A percentile compares a stretch with the other conserved stretches of the same genome.
Evolutionary conservation across 2,797 vertebrate genomes (phyloP).

Genomic region (Galaxias olidus): DNA sequence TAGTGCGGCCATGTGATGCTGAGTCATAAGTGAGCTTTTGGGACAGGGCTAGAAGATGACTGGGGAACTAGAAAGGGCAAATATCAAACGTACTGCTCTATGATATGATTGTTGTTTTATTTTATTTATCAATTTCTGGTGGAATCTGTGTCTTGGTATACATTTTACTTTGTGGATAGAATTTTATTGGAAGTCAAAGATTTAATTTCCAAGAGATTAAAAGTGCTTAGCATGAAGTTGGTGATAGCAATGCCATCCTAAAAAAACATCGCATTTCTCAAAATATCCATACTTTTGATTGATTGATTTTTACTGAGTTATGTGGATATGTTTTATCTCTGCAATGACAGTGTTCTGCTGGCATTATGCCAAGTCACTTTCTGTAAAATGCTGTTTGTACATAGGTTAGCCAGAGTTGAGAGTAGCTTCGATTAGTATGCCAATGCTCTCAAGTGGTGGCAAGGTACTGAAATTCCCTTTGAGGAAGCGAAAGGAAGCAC

Average conservation of each 20-base stretch:
- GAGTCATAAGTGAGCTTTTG: constrained; percentile 4
- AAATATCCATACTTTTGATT: not conserved
- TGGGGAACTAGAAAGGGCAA: constrained; percentile 22
- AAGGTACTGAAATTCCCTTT: constrained; percentile 67
- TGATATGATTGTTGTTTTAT: constrained; percentile 51
- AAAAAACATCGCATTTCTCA: too few species aligned
- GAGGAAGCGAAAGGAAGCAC: constrained; percentile 70
- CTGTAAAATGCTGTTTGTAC: constrained; percentile 44
- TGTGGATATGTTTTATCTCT: not conserved
- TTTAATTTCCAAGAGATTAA: not conserved
- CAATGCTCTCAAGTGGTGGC: constrained; percentile 55
- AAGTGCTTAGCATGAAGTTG: not conserved
- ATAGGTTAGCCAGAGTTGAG: constrained; percentile 59
- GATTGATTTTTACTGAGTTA: not conserved
- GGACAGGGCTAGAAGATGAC: constrained; percentile 6
- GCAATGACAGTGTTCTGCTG: constrained; percentile 13
- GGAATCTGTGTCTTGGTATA: constrained; percentile 7
- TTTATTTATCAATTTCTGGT: constrained; percentile 38
- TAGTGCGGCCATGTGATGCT: not conserved
- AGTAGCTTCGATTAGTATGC: constrained; percentile 40
- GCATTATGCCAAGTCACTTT: constrained; percentile 28
- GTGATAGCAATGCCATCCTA: not conserved
- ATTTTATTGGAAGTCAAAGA: not conserved
- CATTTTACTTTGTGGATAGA: not conserved
- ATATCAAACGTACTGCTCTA: constrained; percentile 17